Conservation (phyloP, 2,888 invertebrate genomes). For the Thumatha senex region DNA sequence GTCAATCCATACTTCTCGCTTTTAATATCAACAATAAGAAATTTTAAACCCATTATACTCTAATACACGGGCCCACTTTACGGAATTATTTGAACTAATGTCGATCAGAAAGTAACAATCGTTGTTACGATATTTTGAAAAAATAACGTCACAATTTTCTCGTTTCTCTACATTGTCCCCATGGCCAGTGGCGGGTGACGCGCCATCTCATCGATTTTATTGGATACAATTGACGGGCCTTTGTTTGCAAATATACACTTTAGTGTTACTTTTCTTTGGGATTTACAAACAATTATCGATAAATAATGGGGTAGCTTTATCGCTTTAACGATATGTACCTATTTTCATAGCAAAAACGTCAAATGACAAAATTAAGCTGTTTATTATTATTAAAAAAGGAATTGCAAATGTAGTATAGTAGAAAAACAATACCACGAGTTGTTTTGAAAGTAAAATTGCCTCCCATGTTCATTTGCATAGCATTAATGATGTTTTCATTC, state of each 20-base stretch:
- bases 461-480: slow-evolving; percentile 54
- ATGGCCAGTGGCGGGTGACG: slow-evolving; percentile 45
- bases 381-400: slow-evolving; percentile 23
- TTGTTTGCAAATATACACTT: slow-evolving; percentile 70
- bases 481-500: slow-evolving; percentile 73
- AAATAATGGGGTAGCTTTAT: slow-evolving; percentile 43
- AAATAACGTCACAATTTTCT: slow-evolving; percentile 46
- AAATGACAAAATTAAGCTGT: slow-evolving; percentile 34
- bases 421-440: slow-evolving; percentile 32
- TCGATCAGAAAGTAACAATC: background rate
- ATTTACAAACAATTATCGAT: slow-evolving; percentile 50
- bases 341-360: slow-evolving; percentile 19
- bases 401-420: slow-evolving; percentile 22
- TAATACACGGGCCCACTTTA: slow-evolving; percentile 28
- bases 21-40: background rate
- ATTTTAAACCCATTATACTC: slow-evolving; percentile 29
- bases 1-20: background rate
- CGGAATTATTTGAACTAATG: slow-evolving; percentile 6
- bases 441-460: slow-evolving; percentile 36
- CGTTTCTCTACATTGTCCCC: slow-evolving; percentile 64
- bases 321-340: slow-evolving; percentile 39
- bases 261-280: slow-evolving; percentile 40
- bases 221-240: slow-evolving; percentile 66
- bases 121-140: slow-evolving; percentile 27
- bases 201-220: slow-evolving; percentile 67